These are phyloP conservation scores for Holothuria glaberrima DNA, from an alignment of 35 echinoderm and acorn worm genomes.

Conservation along the genomic window DNA sequence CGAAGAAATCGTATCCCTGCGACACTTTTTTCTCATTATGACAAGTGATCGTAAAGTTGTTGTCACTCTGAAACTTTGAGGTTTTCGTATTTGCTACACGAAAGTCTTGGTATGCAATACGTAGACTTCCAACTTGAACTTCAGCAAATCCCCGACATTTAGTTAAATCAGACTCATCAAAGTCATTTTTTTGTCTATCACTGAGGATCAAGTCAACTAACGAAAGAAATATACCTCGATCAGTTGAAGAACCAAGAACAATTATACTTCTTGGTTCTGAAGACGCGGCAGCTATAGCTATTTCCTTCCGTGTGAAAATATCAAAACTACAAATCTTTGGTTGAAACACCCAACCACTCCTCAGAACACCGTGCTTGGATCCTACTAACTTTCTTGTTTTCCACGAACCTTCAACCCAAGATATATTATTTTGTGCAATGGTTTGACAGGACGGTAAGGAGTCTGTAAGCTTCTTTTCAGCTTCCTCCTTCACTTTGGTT, in stretches of 20 bases:
- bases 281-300: too few relatives aligned
- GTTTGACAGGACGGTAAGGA: too few relatives aligned
- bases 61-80: not conserved
- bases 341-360: too few relatives aligned
- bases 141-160: constrained; percentile 32
- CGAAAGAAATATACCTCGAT: constrained; percentile 17
- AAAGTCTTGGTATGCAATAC: constrained; percentile 30
- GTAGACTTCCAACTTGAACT: constrained; percentile 4
- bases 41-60: constrained; percentile 6
- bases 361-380: too few relatives aligned
- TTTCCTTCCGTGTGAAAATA: too few relatives aligned
- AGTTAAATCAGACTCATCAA: not conserved
- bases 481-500: not conserved
- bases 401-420: constrained; percentile 23
- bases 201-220: constrained; percentile 9
- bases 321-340: too few relatives aligned
- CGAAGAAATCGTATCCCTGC: not conserved
- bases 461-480: constrained; percentile 17
- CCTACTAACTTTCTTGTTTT: constrained; percentile 14
- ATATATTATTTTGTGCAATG: constrained; percentile 5
- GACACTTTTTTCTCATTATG: constrained; percentile 33
- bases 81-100: constrained; percentile 23
- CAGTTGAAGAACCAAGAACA: too few relatives aligned
- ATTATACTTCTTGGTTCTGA: not conserved
- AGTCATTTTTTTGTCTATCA: not conserved